A percentile compares a stretch with the other conserved stretches of the same genome.
Conservation (phyloP, 2,888 invertebrate species). For the Acanthoscelides obtectus region DNA sequence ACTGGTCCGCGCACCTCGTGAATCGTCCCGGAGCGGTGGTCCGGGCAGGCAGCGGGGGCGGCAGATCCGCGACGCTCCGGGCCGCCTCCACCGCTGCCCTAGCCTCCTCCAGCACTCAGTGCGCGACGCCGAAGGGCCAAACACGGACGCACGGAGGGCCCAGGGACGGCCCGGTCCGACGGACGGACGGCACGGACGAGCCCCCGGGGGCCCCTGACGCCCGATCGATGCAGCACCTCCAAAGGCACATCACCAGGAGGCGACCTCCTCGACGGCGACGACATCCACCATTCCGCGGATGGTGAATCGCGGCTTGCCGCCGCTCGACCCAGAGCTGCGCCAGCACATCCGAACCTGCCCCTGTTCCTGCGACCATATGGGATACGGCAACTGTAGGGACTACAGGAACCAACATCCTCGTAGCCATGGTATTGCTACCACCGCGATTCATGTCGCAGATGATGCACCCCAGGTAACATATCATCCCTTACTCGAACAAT, state of each 20-base stretch:
- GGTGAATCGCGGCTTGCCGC: slow-evolving; percentile 34
- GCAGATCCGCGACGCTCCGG: neutral
- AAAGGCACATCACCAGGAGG: neutral
- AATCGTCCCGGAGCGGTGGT: neutral
- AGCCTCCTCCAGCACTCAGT: neutral
- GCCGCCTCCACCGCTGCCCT: neutral
- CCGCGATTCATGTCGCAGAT: slow-evolving; percentile 53
- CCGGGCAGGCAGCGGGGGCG: slow-evolving; percentile 44
- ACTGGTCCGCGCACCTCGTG: neutral
- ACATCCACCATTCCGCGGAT: slow-evolving; percentile 25
- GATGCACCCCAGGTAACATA: slow-evolving; percentile 16
- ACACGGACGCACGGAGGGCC: neutral
- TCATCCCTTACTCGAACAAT: too few species aligned
- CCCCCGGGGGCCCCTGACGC: neutral
- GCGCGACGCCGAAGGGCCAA: neutral
- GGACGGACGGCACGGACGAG: neutral
- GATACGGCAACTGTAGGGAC: slow-evolving; percentile 88
- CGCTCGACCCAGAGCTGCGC: slow-evolving; percentile 75
- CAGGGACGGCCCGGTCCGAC: neutral
- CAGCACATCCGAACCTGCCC: slow-evolving; percentile 86
- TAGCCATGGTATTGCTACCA: neutral
- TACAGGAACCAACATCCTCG: slow-evolving; percentile 45
- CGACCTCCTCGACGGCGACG: slow-evolving; percentile 27
- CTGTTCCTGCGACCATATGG: slow-evolving; percentile 91
- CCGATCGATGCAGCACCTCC: slow-evolving; percentile 2